Conservation (phyloP, 2,113 vertebrate species). For the Gymnobelideus leadbeateri region DNA sequence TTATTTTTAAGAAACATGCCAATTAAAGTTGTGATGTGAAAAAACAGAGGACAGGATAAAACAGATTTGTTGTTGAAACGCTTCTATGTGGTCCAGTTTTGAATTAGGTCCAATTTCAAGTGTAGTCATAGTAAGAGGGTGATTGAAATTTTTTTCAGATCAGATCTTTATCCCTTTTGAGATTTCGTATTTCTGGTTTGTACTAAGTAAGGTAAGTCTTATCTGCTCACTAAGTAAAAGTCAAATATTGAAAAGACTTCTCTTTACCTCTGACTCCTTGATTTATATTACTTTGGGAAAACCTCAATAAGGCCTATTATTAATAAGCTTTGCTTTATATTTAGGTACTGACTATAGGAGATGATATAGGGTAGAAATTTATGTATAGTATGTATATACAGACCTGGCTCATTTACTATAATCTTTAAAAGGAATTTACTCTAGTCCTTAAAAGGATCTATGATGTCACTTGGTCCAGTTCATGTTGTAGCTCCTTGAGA, state of each 20-base stretch:
- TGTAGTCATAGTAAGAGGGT: constrained; percentile 27
- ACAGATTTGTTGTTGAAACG: not conserved
- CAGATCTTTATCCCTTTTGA: constrained; percentile 46
- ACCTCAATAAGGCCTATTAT: constrained; percentile 24
- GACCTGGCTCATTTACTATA: not conserved
- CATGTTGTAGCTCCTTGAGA: not conserved
- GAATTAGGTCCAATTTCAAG: constrained; percentile 29
- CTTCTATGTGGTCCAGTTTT: not conserved
- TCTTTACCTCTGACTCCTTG: not conserved
- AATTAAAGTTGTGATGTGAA: not conserved
- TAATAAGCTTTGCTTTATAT: not conserved
- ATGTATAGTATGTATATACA: not conserved
- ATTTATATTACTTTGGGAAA: constrained; percentile 26
- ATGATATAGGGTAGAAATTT: not conserved
- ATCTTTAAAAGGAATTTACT: not conserved
- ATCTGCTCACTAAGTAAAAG: constrained; percentile 48
- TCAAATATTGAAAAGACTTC: constrained; percentile 13
- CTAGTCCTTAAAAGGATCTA: not conserved
- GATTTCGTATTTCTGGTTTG: constrained; percentile 52
- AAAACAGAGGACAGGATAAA: not conserved
- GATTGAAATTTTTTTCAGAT: constrained; percentile 34
- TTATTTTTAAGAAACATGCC: not conserved
- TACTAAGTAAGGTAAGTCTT: constrained; percentile 13
- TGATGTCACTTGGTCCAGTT: not conserved
- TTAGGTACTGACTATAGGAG: not conserved